These are phyloP conservation scores for Tenthredo notha DNA, from an alignment of 2,888 invertebrate species.

Conservation along the genomic window DNA sequence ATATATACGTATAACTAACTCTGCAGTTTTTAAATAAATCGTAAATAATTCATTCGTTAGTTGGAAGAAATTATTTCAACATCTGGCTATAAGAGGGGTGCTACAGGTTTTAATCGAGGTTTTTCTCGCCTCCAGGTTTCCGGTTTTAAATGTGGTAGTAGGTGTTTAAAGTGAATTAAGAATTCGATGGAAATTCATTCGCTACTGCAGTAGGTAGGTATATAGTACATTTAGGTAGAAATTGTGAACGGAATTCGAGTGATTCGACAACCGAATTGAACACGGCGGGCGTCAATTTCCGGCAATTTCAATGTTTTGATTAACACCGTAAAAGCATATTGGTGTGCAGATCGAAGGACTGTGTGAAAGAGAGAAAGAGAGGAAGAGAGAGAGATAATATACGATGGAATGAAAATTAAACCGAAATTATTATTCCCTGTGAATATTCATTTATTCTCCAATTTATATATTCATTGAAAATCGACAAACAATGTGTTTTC, in stretches of 20 bases:
- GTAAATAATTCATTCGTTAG: not conserved
- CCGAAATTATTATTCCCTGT: not conserved
- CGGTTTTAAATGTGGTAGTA: slow-evolving; percentile 29
- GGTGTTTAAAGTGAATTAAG: slow-evolving; percentile 40
- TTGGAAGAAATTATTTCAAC: not conserved
- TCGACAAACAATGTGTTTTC: slow-evolving; percentile 1
- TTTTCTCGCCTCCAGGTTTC: not conserved
- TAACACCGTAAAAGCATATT: slow-evolving; percentile 24
- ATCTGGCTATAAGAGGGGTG: not conserved
- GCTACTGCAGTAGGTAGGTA: not conserved
- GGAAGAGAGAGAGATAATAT: not conserved
- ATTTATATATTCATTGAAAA: not conserved
- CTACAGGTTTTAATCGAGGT: slow-evolving; percentile 28
- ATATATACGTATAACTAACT: not conserved
- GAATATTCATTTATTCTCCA: not conserved
- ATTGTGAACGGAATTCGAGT: slow-evolving; percentile 12
- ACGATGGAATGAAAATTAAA: not conserved
- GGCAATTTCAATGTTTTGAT: slow-evolving; percentile 43
- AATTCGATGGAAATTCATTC: slow-evolving; percentile 47
- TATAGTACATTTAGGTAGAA: not conserved
- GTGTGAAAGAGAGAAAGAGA: not conserved
- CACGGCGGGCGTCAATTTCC: slow-evolving; percentile 49
- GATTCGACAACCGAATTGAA: slow-evolving; percentile 46
- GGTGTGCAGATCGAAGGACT: not conserved
- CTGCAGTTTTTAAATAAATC: not conserved